Conservation (phyloP, 2,113 vertebrate species). For the Panthera tigris region DNA sequence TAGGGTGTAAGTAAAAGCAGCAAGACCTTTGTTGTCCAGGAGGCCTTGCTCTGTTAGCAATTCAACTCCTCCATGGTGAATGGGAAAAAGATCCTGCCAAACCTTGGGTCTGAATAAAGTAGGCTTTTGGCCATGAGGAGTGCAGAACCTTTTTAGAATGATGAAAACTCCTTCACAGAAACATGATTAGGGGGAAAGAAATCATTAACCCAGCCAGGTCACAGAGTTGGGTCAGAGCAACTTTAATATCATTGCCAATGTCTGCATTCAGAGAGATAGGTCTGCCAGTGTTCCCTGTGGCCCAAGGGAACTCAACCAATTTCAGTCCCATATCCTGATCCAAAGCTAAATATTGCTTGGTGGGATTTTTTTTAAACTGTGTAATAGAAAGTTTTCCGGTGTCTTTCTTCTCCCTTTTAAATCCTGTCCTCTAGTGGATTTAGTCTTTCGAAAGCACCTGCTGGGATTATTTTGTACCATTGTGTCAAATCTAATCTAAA, state of each 20-base stretch:
- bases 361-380: neutral
- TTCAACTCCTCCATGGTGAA: neutral
- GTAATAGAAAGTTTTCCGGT: slow-evolving; percentile 46
- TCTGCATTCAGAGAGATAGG: slow-evolving; percentile 43
- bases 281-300: neutral
- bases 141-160: slow-evolving; percentile 40
- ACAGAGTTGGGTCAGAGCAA: slow-evolving; percentile 46
- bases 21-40: neutral
- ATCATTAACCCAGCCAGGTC: slow-evolving; percentile 63
- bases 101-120: neutral
- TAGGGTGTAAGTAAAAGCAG: neutral
- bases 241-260: slow-evolving; percentile 28
- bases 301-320: slow-evolving; percentile 52
- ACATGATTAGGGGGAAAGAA: slow-evolving; percentile 45
- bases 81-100: neutral
- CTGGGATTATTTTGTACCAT: slow-evolving; percentile 60
- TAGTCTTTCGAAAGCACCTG: slow-evolving; percentile 50
- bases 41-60: neutral
- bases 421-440: slow-evolving; percentile 55
- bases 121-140: slow-evolving; percentile 9
- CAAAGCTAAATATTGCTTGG: slow-evolving; percentile 42
- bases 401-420: slow-evolving; percentile 44
- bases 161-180: slow-evolving; percentile 59
- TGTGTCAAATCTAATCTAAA: slow-evolving; percentile 62
- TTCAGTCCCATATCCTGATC: slow-evolving; percentile 47